Base-by-base conservation (phyloP, 2,113 vertebrate species). In the Pluvianellus socialis region DNA sequence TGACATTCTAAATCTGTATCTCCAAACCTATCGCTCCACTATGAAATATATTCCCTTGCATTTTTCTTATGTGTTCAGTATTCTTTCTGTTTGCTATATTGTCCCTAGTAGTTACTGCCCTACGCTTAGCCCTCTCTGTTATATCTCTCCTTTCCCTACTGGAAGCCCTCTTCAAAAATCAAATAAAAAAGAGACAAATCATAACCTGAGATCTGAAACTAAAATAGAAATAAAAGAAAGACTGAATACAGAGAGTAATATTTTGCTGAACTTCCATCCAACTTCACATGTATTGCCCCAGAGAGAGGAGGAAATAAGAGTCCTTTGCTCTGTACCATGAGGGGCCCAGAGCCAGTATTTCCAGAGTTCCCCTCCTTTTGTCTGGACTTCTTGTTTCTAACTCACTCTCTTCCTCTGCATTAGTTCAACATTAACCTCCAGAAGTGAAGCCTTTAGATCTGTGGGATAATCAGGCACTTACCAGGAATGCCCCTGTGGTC, bases 401-500 rank as follows among this genome's bases (percentile, higher is more conserved):
- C 35, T 45, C 0, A 1, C 26, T 66, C 7, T 17, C 45, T 77
- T 81, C 26, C 24, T 58, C 55, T 53, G 32, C 27, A 5, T 87
- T 45, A 56, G 30, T 53, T 81, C 40, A 73, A 50, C 19, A 42
- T 4, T 71, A 44, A 61, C 55, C 24, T 55, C 6, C 76, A 76
- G 50, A 65, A 70, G 7, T 8, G 26, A 73, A 56, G 35, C 33
- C 42, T 62, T 23, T 21, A 22, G 24, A 10, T 67, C 47, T 70
- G 61, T 71, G 85, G 65, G 35, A n/a, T 49, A 10, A 40, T 42
- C 20, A 40, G 44, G n/a, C 49, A 81, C 50, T 79, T 35, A 55
- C 5, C 3, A 71, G 45, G 23, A 55, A 40, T 68, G 35, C 0
- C 23, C 18, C 40, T 1, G 0, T 16, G 21, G 47, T 38, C 45